phyloP scores from a whole-genome alignment of 2,888 invertebrate species.

The Podabrus alpinus region DNA sequence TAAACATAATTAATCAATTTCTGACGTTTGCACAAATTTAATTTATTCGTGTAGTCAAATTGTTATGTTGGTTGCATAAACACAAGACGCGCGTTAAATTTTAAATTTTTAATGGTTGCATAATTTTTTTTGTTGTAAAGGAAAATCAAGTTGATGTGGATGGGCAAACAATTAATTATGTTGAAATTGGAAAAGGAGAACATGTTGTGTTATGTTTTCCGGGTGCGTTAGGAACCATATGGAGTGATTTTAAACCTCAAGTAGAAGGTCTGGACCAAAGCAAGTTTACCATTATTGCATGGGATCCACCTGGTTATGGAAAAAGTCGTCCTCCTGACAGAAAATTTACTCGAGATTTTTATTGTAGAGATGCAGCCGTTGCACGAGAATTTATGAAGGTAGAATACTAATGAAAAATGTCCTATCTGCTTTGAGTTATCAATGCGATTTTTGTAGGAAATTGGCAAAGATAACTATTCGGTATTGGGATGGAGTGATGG shows the following conservation, averaged over 20 bases:
- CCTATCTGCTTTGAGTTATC: background rate
- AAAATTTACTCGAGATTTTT: constrained; percentile 72
- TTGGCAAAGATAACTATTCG: constrained; percentile 72
- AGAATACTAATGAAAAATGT: constrained; percentile 15
- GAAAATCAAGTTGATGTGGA: constrained; percentile 68
- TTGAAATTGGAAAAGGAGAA: constrained; percentile 64
- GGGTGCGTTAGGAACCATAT: constrained; percentile 79
- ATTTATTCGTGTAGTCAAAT: background rate
- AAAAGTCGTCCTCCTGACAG: constrained; percentile 78
- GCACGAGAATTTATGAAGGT: constrained; percentile 76
- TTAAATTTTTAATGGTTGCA: background rate
- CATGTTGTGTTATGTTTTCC: constrained; percentile 73
- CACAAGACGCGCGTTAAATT: background rate
- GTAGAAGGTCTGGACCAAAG: constrained; percentile 66
- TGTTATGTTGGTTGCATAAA: too few relatives aligned
- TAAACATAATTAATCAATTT: too few relatives aligned
- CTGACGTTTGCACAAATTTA: too few relatives aligned
- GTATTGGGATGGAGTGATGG: constrained; percentile 91
- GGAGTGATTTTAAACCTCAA: constrained; percentile 83
- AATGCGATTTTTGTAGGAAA: constrained; percentile 50
- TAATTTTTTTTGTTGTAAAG: constrained; percentile 50
- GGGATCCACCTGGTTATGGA: constrained; percentile 91
- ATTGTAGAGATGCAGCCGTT: constrained; percentile 72
- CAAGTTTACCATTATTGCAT: constrained; percentile 69
- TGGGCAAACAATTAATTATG: constrained; percentile 65